Conservation (phyloP, 2,797 vertebrate species). For the Xenentodon cancila region DNA sequence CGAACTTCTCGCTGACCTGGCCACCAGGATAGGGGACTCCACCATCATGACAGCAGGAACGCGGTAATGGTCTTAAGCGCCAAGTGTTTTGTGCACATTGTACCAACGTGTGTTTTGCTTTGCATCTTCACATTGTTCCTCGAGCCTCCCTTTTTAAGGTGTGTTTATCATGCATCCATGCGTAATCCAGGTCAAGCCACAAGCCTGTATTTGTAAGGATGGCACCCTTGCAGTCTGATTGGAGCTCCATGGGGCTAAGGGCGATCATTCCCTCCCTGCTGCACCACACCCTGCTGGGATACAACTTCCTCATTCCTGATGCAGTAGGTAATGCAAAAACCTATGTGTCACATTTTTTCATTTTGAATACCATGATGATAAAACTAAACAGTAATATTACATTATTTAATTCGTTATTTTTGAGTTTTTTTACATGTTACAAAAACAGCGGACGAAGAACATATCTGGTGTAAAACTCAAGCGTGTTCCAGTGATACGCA, state of each 20-base stretch:
- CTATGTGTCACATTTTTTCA: constrained; percentile 25
- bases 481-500: constrained; percentile 35
- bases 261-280: constrained; percentile 90
- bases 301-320: constrained; percentile 95
- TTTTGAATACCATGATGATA: background rate
- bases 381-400: background rate
- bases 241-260: constrained; percentile 88
- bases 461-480: background rate
- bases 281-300: constrained; percentile 92
- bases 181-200: constrained; percentile 82
- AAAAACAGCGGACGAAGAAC: background rate
- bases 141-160: background rate
- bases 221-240: constrained; percentile 85
- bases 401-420: background rate
- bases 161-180: background rate
- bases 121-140: background rate
- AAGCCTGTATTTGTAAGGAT: constrained; percentile 88
- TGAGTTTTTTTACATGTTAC: constrained; percentile 10
- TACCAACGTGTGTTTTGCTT: background rate
- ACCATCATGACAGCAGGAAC: constrained; percentile 85
- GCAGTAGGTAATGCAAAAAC: constrained; percentile 87
- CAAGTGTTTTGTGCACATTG: background rate
- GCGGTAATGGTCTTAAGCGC: constrained; percentile 71
- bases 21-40: constrained; percentile 81
- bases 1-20: constrained; percentile 77